Base-by-base conservation (phyloP, 2,113 vertebrate genomes). In the Plecturocebus donacophilus region DNA sequence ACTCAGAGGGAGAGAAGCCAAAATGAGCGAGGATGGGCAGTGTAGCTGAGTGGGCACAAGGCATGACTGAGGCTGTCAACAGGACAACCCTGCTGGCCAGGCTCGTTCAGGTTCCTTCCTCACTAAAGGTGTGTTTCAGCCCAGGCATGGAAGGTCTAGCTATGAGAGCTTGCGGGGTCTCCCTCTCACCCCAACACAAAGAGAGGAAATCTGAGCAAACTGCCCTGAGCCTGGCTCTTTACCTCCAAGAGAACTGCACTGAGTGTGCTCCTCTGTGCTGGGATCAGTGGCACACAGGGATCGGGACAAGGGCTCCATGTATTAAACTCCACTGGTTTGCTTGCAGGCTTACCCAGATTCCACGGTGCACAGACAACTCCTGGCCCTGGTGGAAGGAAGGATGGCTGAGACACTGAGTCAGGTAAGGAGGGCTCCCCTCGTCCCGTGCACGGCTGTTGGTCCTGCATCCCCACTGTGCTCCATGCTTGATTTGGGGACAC, bases 331-430 rank as follows among this genome's bases (percentile, higher is more conserved):
- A 21, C 30, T 42, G 20, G 1, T 81, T 95, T 54, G 13, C 66
- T 66, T 32, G 3, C 90, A 95, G 95, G 61, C 70, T 32, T 25
- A 2, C 19, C 19, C 9, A 25, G 8, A 6, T 7, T 3, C 16
- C 3, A 0, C 0, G 21, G 58, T 75, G 32, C 68, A 76, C 73
- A 75, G n/a, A 49, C 0, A 5, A 6, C 14, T 47, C 10, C 38
- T 27, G 13, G 42, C 77, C 7, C 2, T 0, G 6, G 56, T 91
- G 73, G 54, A 38, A 1, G 80, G 54, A 81, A 94, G 10, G 66
- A 86, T 96, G 75, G 91, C 14, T 1, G 73, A 84, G 81, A 75
- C 38, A 1, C 75, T 98, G 92, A n/a, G 3, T 76, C 93, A 97
- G 95, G 98, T 98, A 89, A 82, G 97, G 58, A 82, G 76, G 2